phyloP scores from a whole-genome alignment of 2,797 vertebrate genomes.

The Micromesistius poutassou region DNA sequence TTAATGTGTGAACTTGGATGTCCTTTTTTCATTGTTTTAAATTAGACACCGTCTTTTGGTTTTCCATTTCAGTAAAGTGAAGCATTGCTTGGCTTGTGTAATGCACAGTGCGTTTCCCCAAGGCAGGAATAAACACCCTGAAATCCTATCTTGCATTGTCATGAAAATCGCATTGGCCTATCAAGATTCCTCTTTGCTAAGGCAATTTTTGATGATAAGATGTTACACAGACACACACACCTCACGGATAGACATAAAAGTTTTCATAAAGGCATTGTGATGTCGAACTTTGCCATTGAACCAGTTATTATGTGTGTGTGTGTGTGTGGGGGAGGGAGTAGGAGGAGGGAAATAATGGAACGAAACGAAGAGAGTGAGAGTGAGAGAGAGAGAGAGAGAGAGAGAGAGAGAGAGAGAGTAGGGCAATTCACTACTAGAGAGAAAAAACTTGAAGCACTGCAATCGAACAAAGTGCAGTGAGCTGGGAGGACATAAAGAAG shows the following conservation, averaged over 20 bases:
- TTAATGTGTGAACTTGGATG: not conserved
- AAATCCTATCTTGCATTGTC: not conserved
- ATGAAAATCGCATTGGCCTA: not conserved
- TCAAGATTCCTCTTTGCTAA: too few species aligned
- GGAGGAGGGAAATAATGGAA: constrained; percentile 2
- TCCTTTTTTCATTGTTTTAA: not conserved
- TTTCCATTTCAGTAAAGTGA: not conserved
- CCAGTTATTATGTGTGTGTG: not conserved
- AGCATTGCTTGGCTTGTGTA: not conserved
- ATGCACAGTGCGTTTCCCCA: not conserved
- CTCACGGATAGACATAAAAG: not conserved
- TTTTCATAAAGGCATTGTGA: not conserved
- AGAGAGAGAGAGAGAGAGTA: not conserved
- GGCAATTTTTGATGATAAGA: not conserved
- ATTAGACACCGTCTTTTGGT: not conserved
- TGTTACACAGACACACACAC: not conserved
- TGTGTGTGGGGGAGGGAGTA: not conserved
- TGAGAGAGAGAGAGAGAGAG: not conserved
- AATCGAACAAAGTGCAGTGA: not conserved
- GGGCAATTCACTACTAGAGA: not conserved
- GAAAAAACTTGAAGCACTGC: not conserved
- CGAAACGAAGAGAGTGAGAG: constrained; percentile 15
- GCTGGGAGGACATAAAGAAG: not conserved
- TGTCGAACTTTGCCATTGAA: not conserved
- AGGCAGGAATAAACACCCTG: not conserved